Evolutionary conservation across 64 coral and sea anemone genomes (phyloP), one percentile per base, ranked within the genome.

Genomic region (Stichodactyla helianthus): DNA sequence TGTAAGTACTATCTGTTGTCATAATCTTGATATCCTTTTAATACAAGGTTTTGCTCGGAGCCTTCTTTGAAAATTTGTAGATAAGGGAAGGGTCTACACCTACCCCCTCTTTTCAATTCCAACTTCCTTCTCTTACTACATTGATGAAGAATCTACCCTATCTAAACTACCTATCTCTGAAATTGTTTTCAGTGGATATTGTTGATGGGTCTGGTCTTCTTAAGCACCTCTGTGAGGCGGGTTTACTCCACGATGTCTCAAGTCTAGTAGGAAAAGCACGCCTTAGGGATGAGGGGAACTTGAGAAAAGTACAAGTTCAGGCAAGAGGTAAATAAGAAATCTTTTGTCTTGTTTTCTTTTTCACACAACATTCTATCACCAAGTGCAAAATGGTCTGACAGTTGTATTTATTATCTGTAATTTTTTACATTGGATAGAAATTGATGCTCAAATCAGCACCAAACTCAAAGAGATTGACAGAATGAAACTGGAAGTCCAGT

Each of bases 191-290:
- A 80, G 79, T 82, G 55, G 79, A 92, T 67, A 26, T 54, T n/a
- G 82, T 89, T 13, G 92, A 97, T 50, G 59, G 85, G 10, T 76
- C 85, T 87, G 85, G 68, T 79, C 78, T 99, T 15, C 83, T 99
- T 5, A 92, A 91, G 56, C 93, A 99, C 51, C 97, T 99, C 23
- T 91, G 93, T 61, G 97, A 99, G 22, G 97, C 97, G 82, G 97
- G 97, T 1, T 87, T 99, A 44, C 82, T 99, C 59, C 86, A 88
- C 78, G 97, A 99, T 86, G 97, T 99, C 5, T 93, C 97, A 22
- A 92, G 93, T 79, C 86, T 99, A 57, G 85, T 99, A 5, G 93
- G 89, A 8, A 92, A 92, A 52, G 97, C 97, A 22, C 88, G 91
- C 1, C 83, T 88, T 18, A 84, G 93, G 58, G 97, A 99, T 88